Evolutionary conservation across 2,888 invertebrate species (phyloP).

Genomic region (Seira sanloemensis): DNA sequence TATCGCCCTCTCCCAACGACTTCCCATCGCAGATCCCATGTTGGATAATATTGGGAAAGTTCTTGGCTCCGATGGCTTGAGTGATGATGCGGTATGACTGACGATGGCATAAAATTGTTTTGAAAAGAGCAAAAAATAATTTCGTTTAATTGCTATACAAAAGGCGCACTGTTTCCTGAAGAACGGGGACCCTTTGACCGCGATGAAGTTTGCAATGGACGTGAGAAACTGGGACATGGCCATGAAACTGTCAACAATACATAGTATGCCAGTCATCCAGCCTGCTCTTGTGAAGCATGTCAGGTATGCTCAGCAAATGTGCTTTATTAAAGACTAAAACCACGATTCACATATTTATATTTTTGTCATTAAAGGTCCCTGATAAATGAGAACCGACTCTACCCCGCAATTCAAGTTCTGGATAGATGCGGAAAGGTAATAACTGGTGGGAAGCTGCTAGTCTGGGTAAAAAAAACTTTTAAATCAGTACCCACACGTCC

Average conservation of each 20-base stretch:
- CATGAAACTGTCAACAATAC: conserved; percentile 30
- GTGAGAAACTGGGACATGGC: conserved; percentile 53
- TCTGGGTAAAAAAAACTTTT: conserved; percentile 31
- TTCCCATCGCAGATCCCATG: conserved; percentile 29
- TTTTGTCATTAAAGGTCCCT: conserved; percentile 23
- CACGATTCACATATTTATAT: background rate
- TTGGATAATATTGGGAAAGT: conserved; percentile 29
- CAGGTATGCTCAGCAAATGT: conserved; percentile 26
- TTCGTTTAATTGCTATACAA: background rate
- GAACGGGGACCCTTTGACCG: conserved; percentile 23
- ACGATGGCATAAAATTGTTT: background rate
- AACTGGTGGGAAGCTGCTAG: conserved; percentile 50
- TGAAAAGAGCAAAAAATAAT: background rate
- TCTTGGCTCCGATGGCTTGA: conserved; percentile 24
- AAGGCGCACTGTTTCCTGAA: conserved; percentile 29
- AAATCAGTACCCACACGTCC: no score
- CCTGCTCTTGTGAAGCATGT: conserved; percentile 46
- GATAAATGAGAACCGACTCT: conserved; percentile 16
- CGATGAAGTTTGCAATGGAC: conserved; percentile 46
- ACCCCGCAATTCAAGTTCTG: conserved; percentile 43
- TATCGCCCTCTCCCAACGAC: conserved; percentile 5
- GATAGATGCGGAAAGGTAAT: conserved; percentile 55
- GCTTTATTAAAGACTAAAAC: background rate
- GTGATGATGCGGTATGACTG: conserved; percentile 39
- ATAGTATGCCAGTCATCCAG: conserved; percentile 33